These are phyloP conservation scores for Parotocinclus haroldoi DNA, from an alignment of 2,797 vertebrate genomes.

Conservation along the genomic window DNA sequence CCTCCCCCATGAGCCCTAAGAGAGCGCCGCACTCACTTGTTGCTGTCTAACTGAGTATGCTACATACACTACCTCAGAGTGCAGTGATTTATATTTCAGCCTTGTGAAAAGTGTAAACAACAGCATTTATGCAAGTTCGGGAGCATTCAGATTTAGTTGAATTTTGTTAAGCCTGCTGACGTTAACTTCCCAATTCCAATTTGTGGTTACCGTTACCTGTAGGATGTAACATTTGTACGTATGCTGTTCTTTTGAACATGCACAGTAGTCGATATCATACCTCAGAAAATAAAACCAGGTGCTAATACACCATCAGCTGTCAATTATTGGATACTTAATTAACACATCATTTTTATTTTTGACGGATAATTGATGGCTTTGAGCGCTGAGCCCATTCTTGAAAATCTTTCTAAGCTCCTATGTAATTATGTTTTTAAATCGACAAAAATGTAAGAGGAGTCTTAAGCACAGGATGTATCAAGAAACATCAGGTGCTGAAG, in stretches of 20 bases:
- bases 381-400: constrained; percentile 35
- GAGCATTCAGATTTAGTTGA: neutral
- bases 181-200: constrained; percentile 2
- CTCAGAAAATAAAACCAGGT: constrained; percentile 2
- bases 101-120: too few species aligned
- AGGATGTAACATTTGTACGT: neutral
- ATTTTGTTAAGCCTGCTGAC: neutral
- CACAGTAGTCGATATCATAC: neutral
- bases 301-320: constrained; percentile 46
- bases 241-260: neutral
- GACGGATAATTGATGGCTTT: constrained; percentile 65
- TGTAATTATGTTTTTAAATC: constrained; percentile 64
- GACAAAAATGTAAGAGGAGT: constrained; percentile 49
- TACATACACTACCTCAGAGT: constrained; percentile 13
- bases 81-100: neutral
- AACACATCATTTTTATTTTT: constrained; percentile 58
- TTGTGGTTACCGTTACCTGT: neutral
- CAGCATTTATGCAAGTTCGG: neutral
- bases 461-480: constrained; percentile 58
- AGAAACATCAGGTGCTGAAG: constrained; percentile 62
- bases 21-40: constrained; percentile 45
- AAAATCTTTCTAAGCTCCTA: constrained; percentile 44
- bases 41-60: constrained; percentile 37
- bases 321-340: constrained; percentile 65
- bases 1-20: constrained; percentile 59